Evolutionary conservation across 1,140 invertebrate genomes (phyloP).

Genomic region (Fopius arisanus): DNA sequence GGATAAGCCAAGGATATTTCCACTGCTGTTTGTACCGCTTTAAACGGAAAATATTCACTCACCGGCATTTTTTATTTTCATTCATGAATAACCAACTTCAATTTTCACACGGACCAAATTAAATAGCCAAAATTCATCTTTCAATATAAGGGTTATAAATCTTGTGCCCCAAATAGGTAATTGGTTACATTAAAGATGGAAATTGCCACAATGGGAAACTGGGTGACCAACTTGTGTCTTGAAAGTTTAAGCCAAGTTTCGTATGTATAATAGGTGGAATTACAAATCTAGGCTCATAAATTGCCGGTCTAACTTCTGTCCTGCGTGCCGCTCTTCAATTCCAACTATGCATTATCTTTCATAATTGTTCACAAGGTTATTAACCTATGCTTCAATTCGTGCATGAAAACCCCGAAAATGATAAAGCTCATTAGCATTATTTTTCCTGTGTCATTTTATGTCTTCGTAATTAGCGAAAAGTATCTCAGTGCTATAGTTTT

Average conservation of each 20-base stretch:
- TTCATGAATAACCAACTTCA: too few species aligned
- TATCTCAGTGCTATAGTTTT: not conserved
- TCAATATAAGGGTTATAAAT: too few species aligned
- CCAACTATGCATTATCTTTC: constrained; percentile 21
- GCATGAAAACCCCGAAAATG: not conserved
- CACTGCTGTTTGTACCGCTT: not conserved
- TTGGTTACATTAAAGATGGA: constrained; percentile 24
- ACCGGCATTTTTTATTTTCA: too few species aligned
- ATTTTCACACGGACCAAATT: too few species aligned
- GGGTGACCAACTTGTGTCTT: constrained; percentile 36
- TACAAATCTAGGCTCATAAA: constrained; percentile 31
- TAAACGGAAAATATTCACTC: not conserved
- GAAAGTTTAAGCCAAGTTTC: constrained; percentile 35
- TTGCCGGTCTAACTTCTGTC: constrained; percentile 30
- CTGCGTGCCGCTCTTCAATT: constrained; percentile 23
- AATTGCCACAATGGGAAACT: constrained; percentile 38
- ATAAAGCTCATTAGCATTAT: not conserved
- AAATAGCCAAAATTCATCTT: too few species aligned
- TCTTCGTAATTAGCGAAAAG: not conserved
- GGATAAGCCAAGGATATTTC: constrained; percentile 2
- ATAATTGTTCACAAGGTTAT: constrained; percentile 24
- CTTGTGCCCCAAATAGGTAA: constrained; percentile 28
- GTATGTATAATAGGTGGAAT: constrained; percentile 24
- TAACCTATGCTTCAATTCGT: not conserved
- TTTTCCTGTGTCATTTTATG: not conserved